A percentile compares a stretch with the other conserved stretches of the same genome.
These are phyloP conservation scores for Hippopotamyrus pictus DNA, from an alignment of 2,797 vertebrate genomes.

Conservation along the genomic window DNA sequence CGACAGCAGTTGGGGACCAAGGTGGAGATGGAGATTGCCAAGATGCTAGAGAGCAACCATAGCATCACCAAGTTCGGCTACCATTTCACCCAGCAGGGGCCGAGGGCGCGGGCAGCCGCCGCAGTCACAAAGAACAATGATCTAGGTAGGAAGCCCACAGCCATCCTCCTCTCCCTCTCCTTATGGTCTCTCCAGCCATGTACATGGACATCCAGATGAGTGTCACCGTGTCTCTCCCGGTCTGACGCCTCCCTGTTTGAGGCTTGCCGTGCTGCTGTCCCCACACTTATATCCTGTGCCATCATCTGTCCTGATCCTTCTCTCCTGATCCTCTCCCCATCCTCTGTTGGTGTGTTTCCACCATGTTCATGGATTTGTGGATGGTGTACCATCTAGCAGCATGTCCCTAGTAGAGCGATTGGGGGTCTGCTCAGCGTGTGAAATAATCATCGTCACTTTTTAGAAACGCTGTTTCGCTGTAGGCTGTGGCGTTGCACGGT, in stretches of 20 bases:
- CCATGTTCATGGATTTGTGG: background rate
- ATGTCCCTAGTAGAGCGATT: background rate
- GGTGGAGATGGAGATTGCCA: slow-evolving; percentile 97
- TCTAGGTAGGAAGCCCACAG: slow-evolving; percentile 28
- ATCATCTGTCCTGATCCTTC: background rate
- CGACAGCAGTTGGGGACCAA: slow-evolving; percentile 75
- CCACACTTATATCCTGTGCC: background rate
- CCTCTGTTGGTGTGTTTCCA: background rate
- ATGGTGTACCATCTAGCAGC: background rate
- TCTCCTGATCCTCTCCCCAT: background rate
- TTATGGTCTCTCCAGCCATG: background rate
- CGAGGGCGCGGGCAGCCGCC: slow-evolving; percentile 92
- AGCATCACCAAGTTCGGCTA: slow-evolving; percentile 89
- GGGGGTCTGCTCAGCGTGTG: background rate
- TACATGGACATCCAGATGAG: background rate
- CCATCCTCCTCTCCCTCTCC: no score
- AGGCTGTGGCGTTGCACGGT: background rate
- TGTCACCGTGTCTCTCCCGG: background rate
- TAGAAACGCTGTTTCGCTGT: background rate
- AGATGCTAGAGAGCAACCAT: slow-evolving; percentile 82
- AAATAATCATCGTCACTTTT: background rate
- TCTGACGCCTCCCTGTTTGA: background rate
- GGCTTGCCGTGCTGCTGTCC: background rate
- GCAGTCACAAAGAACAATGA: slow-evolving; percentile 95
- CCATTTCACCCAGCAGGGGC: slow-evolving; percentile 91